phyloP scores from a whole-genome alignment of 2,113 vertebrate genomes.

The Nothocercus nigrocapillus region DNA sequence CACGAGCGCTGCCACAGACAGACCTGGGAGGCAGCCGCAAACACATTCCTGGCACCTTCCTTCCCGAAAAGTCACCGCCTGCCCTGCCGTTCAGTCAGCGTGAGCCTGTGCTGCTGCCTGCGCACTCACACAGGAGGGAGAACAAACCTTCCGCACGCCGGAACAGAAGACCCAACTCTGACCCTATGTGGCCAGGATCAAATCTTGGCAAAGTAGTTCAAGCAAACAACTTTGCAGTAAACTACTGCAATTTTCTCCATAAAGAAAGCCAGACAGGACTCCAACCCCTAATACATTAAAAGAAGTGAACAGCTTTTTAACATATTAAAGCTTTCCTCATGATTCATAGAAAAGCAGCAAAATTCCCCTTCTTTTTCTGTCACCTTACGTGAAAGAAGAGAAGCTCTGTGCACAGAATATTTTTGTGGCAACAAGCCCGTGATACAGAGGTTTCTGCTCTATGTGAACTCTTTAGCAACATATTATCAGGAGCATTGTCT shows the following conservation, averaged over 20 bases:
- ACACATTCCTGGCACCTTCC: background rate
- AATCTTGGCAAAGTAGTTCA: background rate
- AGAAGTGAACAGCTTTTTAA: background rate
- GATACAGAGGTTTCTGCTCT: background rate
- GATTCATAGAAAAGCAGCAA: background rate
- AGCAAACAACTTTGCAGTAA: background rate
- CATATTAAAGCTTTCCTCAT: background rate
- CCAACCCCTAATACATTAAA: background rate
- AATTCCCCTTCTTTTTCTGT: background rate
- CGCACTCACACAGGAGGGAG: fast-evolving
- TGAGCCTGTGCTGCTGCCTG: background rate
- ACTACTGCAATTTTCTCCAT: background rate
- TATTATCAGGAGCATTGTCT: background rate
- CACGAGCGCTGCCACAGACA: fast-evolving
- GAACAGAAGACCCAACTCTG: background rate
- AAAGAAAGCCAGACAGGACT: background rate
- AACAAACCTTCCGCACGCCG: background rate
- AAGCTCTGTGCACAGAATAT: background rate
- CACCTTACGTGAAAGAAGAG: background rate
- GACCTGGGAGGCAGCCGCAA: fast-evolving
- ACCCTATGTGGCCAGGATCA: background rate
- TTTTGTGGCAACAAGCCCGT: background rate
- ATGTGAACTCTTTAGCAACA: background rate
- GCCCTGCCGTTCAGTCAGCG: background rate
- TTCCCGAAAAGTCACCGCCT: background rate